Percentiles rank a stretch among this genome's conserved stretches.
phyloP scores from a whole-genome alignment of 1,140 invertebrate species.

The Aradophagus sp. region DNA sequence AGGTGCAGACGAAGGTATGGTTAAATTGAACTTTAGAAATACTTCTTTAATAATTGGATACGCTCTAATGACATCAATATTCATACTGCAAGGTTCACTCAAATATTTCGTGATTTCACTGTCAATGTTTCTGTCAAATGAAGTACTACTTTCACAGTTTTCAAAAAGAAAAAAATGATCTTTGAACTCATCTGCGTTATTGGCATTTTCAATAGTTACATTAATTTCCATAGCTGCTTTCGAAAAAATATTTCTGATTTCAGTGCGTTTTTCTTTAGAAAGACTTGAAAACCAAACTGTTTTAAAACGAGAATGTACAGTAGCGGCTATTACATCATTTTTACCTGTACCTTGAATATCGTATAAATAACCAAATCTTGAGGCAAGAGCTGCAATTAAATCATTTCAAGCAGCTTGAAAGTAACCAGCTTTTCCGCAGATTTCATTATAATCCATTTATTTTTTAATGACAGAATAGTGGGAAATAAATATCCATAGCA shows the following conservation, averaged over 20 bases:
- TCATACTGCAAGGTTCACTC: not conserved
- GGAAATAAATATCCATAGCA: conserved; percentile 27
- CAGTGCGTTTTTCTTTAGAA: not conserved
- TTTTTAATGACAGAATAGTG: conserved; percentile 2
- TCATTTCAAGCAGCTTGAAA: not conserved
- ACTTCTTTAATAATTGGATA: conserved; percentile 3
- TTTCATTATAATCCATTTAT: conserved; percentile 7
- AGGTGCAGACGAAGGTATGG: not conserved
- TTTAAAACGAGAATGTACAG: conserved; percentile 11
- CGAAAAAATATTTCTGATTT: too few species aligned
- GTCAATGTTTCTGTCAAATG: not conserved
- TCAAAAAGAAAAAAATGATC: not conserved
- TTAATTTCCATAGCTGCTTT: too few species aligned
- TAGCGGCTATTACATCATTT: conserved; percentile 16
- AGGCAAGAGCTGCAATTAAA: conserved; percentile 3
- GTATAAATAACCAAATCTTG: conserved; percentile 11
- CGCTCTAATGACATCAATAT: not conserved
- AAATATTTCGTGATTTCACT: not conserved
- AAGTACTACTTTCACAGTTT: not conserved
- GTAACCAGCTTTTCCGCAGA: not conserved
- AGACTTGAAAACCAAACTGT: conserved; percentile 3
- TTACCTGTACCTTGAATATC: conserved; percentile 11
- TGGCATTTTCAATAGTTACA: too few species aligned
- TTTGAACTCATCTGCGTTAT: not conserved
- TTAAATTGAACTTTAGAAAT: conserved; percentile 8